Evolutionary conservation across 2,888 invertebrate species (phyloP), one percentile per base, ranked within the genome.

Genomic region (Brenthis daphne): DNA sequence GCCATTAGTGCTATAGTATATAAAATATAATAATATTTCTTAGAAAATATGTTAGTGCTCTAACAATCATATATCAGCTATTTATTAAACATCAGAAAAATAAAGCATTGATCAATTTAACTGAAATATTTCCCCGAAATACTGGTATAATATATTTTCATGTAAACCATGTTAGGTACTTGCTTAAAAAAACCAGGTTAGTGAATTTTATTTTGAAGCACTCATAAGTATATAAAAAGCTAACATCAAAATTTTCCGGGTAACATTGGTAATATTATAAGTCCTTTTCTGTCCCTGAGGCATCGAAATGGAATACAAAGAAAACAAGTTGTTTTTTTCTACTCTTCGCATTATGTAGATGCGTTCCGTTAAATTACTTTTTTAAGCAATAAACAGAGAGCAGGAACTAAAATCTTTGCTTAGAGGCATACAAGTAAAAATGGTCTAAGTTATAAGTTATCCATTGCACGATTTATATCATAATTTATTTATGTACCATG

Each of bases 381-480:
- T 90, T 89, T 87, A 85, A 84, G 88, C 87, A 87, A 89, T 89
- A 90, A 90, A 90, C 86, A 85, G 83, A 81, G 81, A 85, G 83
- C 82, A 83, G 80, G 85, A 85, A 87, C 84, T 86, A 88, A 88
- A 89, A 86, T 88, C 86, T 87, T 85, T 85, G 82, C 80, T 78
- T 72, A 71, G 78, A 82, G 82, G 79, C 82, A 82, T 83, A 81
- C 81, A 80, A 78, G 66, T 61, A 71, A 71, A 54, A 57, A 43
- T 73, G 76, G 75, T 43, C 51, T 66, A 75, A 76, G 73, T 68
- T 47, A 70, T 20, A 57, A 37, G 66, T 43, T 43, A 8, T 43
- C 8, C 11, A 37, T 43, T 11, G 3, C 8, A 43, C 2, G 11
- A 43, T 29, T 29, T 4, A 29, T 29, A 29, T 29, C 29, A 5